Conservation (phyloP, 2,113 vertebrate species). For the Barnardius zonarius region DNA sequence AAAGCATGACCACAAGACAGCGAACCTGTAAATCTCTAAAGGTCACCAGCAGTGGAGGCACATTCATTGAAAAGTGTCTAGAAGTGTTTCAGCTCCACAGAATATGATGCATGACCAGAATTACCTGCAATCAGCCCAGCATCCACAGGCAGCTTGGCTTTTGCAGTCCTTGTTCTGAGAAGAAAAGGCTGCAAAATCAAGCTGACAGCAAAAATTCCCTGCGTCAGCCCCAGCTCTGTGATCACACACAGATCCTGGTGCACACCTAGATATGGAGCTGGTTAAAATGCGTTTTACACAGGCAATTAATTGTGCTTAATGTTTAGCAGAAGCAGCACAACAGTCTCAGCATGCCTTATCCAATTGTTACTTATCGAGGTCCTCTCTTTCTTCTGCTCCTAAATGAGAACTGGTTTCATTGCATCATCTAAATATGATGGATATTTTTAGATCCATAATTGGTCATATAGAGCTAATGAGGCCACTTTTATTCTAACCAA, state of each 20-base stretch:
- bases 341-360: neutral
- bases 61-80: fast-evolving
- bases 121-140: neutral
- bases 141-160: neutral
- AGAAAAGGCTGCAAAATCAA: neutral
- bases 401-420: slow-evolving; percentile 13
- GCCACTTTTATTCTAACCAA: neutral
- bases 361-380: neutral
- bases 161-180: neutral
- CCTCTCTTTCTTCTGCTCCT: neutral
- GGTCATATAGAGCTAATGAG: slow-evolving; percentile 14
- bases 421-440: neutral
- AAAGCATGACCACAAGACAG: neutral
- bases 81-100: neutral
- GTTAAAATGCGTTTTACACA: neutral
- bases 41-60: neutral
- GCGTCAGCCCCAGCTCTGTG: neutral
- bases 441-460: slow-evolving; percentile 38
- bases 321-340: neutral
- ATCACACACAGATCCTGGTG: neutral
- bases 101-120: neutral
- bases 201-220: neutral
- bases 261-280: neutral
- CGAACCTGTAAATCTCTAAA: neutral
- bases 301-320: neutral